Conservation (phyloP, 2,797 vertebrate genomes). For the Gymnoscopelus microlampas region DNA sequence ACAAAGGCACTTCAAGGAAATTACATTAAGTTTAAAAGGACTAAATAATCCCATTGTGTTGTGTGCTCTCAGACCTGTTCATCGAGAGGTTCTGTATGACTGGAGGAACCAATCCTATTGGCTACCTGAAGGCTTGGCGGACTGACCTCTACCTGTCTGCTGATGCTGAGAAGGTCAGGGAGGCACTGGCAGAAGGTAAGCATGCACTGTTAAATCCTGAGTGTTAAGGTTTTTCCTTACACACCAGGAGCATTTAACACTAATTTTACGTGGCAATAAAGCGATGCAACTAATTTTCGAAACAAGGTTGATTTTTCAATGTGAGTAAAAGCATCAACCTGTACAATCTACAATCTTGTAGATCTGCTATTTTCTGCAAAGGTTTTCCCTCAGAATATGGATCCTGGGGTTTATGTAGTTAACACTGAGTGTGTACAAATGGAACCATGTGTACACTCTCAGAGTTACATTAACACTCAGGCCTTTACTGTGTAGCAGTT, state of each 20-base stretch:
- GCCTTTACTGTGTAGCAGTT: no score
- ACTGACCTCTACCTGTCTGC: constrained; percentile 98
- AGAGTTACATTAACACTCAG: no score
- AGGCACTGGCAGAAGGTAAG: constrained; percentile 94
- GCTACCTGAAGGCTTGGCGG: constrained; percentile 96
- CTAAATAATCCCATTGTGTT: constrained; percentile 14
- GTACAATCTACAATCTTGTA: no score
- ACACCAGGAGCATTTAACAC: not conserved
- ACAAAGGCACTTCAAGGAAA: no score
- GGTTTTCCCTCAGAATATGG: no score
- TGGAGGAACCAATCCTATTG: constrained; percentile 93
- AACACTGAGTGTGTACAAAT: no score
- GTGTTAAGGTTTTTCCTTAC: not conserved
- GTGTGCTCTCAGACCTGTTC: constrained; percentile 85
- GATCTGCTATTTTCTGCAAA: no score
- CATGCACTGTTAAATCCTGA: not conserved
- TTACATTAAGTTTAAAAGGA: not conserved
- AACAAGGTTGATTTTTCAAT: no score
- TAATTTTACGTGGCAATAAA: not conserved
- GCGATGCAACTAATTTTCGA: no score
- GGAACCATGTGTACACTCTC: no score
- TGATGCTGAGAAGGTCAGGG: constrained; percentile 92
- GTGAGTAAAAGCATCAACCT: no score
- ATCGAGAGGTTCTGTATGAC: constrained; percentile 99
- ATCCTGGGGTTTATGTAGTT: no score